Evolutionary conservation across 2,113 vertebrate genomes (phyloP).

Genomic region (Rhinopomastus cyanomelas): DNA sequence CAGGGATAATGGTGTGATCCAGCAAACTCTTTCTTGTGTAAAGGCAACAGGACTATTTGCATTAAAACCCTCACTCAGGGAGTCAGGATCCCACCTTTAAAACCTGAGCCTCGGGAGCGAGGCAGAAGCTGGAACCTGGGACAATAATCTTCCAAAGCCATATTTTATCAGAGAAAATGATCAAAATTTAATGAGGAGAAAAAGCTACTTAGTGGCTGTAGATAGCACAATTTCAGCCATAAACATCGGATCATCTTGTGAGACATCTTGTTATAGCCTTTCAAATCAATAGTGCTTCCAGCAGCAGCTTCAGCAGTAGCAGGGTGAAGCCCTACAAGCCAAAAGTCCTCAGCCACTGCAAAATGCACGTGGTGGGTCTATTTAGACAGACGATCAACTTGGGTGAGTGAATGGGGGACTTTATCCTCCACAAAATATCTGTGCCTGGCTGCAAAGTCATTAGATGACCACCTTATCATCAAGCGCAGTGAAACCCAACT

Average conservation of each 20-base stretch:
- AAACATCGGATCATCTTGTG: constrained; percentile 15
- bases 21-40: constrained; percentile 59
- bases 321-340: neutral
- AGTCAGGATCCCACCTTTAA: constrained; percentile 44
- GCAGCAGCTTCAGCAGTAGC: neutral
- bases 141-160: constrained; percentile 24
- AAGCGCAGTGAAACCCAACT: fast-evolving
- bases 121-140: constrained; percentile 16
- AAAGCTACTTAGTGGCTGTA: constrained; percentile 37
- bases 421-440: neutral
- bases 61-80: constrained; percentile 39
- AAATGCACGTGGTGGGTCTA: fast-evolving
- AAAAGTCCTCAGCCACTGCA: neutral
- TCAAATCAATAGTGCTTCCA: neutral
- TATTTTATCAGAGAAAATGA: constrained; percentile 52
- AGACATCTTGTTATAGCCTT: neutral
- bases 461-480: fast-evolving
- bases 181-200: constrained; percentile 56
- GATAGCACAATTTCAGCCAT: constrained; percentile 42
- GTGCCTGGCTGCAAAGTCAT: neutral
- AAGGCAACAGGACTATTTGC: constrained; percentile 53
- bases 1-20: constrained; percentile 38
- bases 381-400: neutral
- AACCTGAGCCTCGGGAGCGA: neutral
- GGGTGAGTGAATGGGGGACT: neutral